Conservation (phyloP, 2,888 invertebrate species). For the Synanthedon formicaeformis region DNA sequence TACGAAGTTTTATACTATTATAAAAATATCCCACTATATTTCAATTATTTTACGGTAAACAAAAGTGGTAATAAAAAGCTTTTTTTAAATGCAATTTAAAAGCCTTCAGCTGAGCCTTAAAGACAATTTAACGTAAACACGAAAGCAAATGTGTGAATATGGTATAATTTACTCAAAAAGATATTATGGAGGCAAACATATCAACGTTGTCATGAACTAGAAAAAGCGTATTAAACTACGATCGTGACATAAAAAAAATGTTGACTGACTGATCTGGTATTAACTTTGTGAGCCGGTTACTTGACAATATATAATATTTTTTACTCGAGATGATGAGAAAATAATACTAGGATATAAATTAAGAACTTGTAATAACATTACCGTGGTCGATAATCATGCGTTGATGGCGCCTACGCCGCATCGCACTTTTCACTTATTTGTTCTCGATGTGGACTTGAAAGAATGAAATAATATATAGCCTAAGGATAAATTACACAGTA, state of each 20-base stretch:
- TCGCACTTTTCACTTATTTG: background rate
- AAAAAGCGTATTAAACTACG: background rate
- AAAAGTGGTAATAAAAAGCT: too few relatives aligned
- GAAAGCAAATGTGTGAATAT: too few relatives aligned
- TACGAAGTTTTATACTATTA: too few relatives aligned
- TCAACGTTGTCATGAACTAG: background rate
- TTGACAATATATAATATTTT: background rate
- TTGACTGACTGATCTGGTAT: background rate
- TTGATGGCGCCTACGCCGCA: background rate
- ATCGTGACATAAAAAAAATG: background rate
- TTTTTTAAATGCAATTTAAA: too few relatives aligned
- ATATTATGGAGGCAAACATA: background rate
- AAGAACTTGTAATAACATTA: constrained; percentile 30
- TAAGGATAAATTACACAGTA: background rate
- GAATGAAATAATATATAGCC: background rate
- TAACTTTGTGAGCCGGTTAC: background rate
- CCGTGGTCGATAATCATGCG: constrained; percentile 3
- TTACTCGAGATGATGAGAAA: constrained; percentile 23
- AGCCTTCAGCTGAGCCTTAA: too few relatives aligned
- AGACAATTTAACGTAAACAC: too few relatives aligned
- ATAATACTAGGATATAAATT: constrained; percentile 28
- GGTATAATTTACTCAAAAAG: too few relatives aligned
- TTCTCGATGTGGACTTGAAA: background rate
- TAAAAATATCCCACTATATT: too few relatives aligned
- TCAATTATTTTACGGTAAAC: too few relatives aligned